A percentile compares a stretch with the other conserved stretches of the same genome.
Evolutionary conservation across 2,888 invertebrate species (phyloP).

Genomic region (Parnassius mnemosyne): DNA sequence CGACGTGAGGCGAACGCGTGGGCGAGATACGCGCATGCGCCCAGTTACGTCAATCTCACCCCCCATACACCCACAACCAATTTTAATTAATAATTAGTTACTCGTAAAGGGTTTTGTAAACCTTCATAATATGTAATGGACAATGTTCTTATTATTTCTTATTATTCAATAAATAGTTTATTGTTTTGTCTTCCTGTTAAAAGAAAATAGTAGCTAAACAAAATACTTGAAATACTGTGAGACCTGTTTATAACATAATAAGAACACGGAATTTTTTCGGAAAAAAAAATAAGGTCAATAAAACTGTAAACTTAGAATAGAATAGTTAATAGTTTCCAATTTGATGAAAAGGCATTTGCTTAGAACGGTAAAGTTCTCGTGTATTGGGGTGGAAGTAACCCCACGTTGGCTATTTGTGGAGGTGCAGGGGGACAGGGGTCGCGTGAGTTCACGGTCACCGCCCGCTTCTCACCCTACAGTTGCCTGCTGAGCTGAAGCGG

Average conservation of each 20-base stretch:
- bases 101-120: conserved; percentile 11
- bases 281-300: background rate
- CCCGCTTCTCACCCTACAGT: conserved; percentile 35
- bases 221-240: too few relatives aligned
- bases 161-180: too few relatives aligned
- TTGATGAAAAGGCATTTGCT: conserved; percentile 24
- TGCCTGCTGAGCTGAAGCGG: conserved; percentile 31
- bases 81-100: conserved; percentile 37
- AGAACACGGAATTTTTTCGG: background rate
- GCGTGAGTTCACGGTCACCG: conserved; percentile 70
- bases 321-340: conserved; percentile 12
- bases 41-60: conserved; percentile 61
- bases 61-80: conserved; percentile 48
- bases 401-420: conserved; percentile 26
- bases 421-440: conserved; percentile 54
- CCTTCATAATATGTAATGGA: background rate
- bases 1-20: conserved; percentile 48
- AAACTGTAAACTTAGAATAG: background rate
- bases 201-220: too few relatives aligned
- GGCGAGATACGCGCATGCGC: conserved; percentile 65
- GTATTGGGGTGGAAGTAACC: conserved; percentile 20
- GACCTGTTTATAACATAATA: background rate
- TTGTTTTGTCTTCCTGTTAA: too few relatives aligned
- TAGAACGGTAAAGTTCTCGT: conserved; percentile 16
- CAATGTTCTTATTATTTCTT: too few relatives aligned